Evolutionary conservation across 2,797 vertebrate genomes (phyloP).

Genomic region (Limnodromus scolopaceus): DNA sequence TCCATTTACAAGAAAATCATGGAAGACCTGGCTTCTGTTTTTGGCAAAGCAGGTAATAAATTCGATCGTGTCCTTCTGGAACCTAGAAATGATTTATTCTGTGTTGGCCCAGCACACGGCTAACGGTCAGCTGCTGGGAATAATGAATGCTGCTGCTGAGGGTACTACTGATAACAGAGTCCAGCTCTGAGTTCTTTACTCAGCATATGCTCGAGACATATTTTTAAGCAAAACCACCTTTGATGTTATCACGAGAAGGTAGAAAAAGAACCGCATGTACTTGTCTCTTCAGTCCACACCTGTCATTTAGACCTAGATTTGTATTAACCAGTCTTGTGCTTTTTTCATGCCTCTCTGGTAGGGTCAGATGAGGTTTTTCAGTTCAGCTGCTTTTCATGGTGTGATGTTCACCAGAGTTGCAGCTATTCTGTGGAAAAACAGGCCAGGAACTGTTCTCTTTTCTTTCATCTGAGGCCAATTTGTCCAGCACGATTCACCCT

Average conservation of each 20-base stretch:
- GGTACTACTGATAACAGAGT: neutral
- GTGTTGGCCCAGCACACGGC: neutral
- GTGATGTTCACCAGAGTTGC: neutral
- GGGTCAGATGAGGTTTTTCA: neutral
- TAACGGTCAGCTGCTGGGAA: neutral
- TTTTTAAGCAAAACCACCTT: neutral
- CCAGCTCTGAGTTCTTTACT: neutral
- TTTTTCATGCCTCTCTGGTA: neutral
- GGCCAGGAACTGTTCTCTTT: neutral
- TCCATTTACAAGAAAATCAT: slow-evolving; percentile 72
- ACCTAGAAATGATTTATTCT: neutral
- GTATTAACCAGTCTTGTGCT: neutral
- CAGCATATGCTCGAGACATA: neutral
- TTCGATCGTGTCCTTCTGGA: neutral
- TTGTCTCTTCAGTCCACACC: neutral
- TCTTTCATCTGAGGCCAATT: neutral
- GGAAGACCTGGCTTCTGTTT: slow-evolving; percentile 76
- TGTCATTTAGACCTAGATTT: neutral
- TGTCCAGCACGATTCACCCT: neutral
- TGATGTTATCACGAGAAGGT: neutral
- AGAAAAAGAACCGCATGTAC: neutral
- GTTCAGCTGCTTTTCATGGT: neutral
- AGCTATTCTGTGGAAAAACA: neutral
- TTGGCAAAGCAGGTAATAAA: slow-evolving; percentile 81
- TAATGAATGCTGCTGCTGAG: neutral